Evolutionary conservation across 2,113 vertebrate genomes (phyloP).

Genomic region (Gnathonemus longibarbis): DNA sequence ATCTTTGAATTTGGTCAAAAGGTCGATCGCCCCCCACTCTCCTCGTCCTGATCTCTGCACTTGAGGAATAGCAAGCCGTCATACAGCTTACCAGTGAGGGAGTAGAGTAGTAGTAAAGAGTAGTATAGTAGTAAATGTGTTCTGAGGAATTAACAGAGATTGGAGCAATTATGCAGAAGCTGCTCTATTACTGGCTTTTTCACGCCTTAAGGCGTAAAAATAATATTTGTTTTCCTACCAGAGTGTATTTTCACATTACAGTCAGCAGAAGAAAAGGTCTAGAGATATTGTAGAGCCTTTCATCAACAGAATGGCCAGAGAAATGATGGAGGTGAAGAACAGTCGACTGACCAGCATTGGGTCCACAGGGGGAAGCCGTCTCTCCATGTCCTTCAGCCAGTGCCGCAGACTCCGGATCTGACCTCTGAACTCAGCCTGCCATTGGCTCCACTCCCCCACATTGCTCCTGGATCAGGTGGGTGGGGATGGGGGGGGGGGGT

Average conservation of each 20-base stretch:
- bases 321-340: neutral
- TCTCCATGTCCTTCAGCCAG: slow-evolving; percentile 70
- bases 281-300: neutral
- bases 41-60: neutral
- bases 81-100: neutral
- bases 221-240: neutral
- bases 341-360: slow-evolving; percentile 46
- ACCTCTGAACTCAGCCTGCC: slow-evolving; percentile 61
- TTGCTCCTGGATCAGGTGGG: slow-evolving; percentile 36
- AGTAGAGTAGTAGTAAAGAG: neutral
- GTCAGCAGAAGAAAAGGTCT: neutral
- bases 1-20: neutral
- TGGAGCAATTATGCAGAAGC: neutral
- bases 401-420: slow-evolving; percentile 65
- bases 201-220: neutral
- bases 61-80: neutral
- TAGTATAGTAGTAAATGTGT: too few species aligned
- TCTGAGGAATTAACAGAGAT: neutral
- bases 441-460: slow-evolving; percentile 48
- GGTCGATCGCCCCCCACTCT: neutral
- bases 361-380: slow-evolving; percentile 52
- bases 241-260: neutral
- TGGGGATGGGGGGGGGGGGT: neutral
- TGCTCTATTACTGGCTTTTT: neutral
- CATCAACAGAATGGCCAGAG: neutral